Conservation (phyloP, 2,113 vertebrate genomes). For the Pomatorhinus ruficollis region DNA sequence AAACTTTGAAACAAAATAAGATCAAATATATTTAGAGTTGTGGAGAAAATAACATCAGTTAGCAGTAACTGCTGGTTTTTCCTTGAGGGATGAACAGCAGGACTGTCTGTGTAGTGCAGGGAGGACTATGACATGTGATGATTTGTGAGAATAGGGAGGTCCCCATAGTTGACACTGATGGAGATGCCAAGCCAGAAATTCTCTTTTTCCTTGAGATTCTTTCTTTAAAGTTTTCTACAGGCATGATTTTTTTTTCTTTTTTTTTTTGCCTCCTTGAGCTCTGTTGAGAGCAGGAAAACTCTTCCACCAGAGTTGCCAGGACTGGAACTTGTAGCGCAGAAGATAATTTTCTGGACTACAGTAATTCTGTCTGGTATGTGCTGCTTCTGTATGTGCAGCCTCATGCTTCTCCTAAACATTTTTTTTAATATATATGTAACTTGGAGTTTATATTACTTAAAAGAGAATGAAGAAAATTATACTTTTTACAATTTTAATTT, state of each 20-base stretch:
- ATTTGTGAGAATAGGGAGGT: rapidly evolving
- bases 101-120: background rate
- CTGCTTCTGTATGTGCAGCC: background rate
- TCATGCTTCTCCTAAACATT: background rate
- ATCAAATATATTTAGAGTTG: background rate
- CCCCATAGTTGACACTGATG: background rate
- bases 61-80: background rate
- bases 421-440: background rate
- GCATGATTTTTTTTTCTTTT: background rate
- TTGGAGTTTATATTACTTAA: background rate
- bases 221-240: background rate
- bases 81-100: background rate
- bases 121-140: rapidly evolving
- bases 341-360: background rate
- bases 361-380: background rate
- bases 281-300: background rate
- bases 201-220: background rate
- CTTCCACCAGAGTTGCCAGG: background rate
- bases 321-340: background rate
- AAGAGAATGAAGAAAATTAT: background rate
- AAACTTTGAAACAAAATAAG: background rate
- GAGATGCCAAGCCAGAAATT: background rate
- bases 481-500: background rate
- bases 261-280: background rate
- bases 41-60: background rate